These are phyloP conservation scores for Drepana arcuata DNA, from an alignment of 1,140 invertebrate genomes.

Conservation along the genomic window DNA sequence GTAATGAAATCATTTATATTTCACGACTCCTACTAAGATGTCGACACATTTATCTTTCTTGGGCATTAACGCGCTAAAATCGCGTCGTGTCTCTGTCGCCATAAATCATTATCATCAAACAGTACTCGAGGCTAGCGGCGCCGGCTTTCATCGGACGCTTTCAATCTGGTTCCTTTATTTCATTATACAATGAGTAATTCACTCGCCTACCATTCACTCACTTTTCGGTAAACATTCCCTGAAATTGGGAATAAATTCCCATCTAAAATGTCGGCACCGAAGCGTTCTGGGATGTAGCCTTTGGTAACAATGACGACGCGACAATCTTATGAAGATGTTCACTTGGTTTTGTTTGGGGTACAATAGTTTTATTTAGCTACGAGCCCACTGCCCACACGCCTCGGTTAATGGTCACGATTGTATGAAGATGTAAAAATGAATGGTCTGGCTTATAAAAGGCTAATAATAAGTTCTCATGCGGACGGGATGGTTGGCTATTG, in stretches of 20 bases:
- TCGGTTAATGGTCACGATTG: slow-evolving; percentile 59
- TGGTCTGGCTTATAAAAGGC: slow-evolving; percentile 55
- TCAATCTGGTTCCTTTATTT: slow-evolving; percentile 65
- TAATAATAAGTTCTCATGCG: slow-evolving; percentile 67
- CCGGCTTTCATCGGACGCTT: slow-evolving; percentile 59
- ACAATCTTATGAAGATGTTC: slow-evolving; percentile 65
- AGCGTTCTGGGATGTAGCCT: slow-evolving; percentile 25
- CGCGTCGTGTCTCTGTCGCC: slow-evolving; percentile 49
- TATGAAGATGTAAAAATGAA: slow-evolving; percentile 67
- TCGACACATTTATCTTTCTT: slow-evolving; percentile 56
- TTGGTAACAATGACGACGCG: slow-evolving; percentile 48
- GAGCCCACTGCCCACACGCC: slow-evolving; percentile 66
- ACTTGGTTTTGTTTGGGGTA: slow-evolving; percentile 58
- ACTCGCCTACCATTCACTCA: slow-evolving; percentile 57
- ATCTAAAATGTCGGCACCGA: slow-evolving; percentile 43
- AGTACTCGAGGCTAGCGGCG: slow-evolving; percentile 33
- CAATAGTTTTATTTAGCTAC: slow-evolving; percentile 68
- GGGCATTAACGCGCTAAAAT: slow-evolving; percentile 57
- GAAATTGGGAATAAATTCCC: slow-evolving; percentile 66
- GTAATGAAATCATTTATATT: slow-evolving; percentile 33
- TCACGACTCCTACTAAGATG: slow-evolving; percentile 27
- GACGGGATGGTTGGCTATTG: slow-evolving; percentile 52
- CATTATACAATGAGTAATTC: slow-evolving; percentile 66
- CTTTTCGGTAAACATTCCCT: slow-evolving; percentile 58
- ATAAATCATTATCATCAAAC: slow-evolving; percentile 69